phyloP scores from a whole-genome alignment of 2,888 invertebrate species.

The Molorchus minor region DNA sequence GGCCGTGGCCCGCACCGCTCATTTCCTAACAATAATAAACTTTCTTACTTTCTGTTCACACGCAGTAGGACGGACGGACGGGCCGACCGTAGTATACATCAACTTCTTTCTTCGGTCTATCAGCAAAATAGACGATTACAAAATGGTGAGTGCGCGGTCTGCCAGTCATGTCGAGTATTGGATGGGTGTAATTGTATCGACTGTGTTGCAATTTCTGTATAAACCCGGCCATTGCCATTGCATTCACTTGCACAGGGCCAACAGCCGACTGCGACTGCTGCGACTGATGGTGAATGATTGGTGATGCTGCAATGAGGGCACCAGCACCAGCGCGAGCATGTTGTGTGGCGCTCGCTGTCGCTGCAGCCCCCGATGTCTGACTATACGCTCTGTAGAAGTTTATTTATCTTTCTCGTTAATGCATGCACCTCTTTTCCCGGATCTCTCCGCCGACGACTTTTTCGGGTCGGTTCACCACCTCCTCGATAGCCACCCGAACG shows the following conservation, averaged over 20 bases:
- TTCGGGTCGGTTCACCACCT: background rate
- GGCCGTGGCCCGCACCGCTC: constrained; percentile 58
- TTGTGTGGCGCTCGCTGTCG: constrained; percentile 56
- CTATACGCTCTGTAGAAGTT: constrained; percentile 37
- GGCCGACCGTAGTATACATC: constrained; percentile 88
- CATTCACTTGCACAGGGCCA: constrained; percentile 58
- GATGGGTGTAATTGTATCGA: constrained; percentile 48
- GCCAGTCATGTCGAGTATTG: constrained; percentile 63
- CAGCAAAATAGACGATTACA: constrained; percentile 99
- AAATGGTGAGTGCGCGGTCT: constrained; percentile 88
- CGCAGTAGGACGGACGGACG: constrained; percentile 75
- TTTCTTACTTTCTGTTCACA: constrained; percentile 62
- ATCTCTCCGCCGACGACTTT: background rate
- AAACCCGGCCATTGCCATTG: constrained; percentile 52
- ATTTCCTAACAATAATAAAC: constrained; percentile 20
- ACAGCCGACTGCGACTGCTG: constrained; percentile 53
- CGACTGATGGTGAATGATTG: constrained; percentile 46
- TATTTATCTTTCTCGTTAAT: constrained; percentile 13
- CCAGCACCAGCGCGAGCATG: constrained; percentile 62
- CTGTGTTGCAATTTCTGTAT: constrained; percentile 46
- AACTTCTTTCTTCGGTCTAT: constrained; percentile 97
- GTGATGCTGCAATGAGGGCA: constrained; percentile 60
- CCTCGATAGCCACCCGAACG: too few relatives aligned
- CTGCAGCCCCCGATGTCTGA: constrained; percentile 45
- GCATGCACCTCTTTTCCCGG: background rate